phyloP scores from a whole-genome alignment of 2,888 invertebrate species.

The Lamellibrachia satsuma region DNA sequence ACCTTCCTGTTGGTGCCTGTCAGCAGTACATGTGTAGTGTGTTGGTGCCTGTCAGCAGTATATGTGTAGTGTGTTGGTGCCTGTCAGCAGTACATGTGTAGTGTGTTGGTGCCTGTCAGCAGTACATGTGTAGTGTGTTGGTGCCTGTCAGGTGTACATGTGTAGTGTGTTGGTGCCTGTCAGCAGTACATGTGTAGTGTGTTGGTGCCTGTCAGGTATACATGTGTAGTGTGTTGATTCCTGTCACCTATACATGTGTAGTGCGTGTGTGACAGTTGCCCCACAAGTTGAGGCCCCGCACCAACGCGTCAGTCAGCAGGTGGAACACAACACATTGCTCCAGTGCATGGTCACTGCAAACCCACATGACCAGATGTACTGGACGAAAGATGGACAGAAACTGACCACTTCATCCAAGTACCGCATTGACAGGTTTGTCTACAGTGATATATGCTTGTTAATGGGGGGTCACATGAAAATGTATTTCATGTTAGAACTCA shows the following conservation, averaged over 20 bases:
- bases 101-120: background rate
- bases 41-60: background rate
- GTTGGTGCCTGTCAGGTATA: background rate
- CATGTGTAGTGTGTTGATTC: background rate
- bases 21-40: background rate
- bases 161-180: background rate
- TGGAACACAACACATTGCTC: background rate
- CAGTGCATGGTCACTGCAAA: background rate
- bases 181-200: background rate
- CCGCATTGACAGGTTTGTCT: background rate
- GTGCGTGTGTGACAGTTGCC: background rate
- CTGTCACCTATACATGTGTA: background rate
- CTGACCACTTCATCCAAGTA: background rate
- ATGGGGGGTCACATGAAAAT: too few species aligned
- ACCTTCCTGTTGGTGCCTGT: background rate
- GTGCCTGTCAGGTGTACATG: background rate
- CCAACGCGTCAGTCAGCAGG: background rate
- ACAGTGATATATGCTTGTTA: background rate
- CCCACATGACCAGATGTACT: background rate
- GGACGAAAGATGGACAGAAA: background rate
- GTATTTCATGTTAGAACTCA: too few species aligned
- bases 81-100: background rate
- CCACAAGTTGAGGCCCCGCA: background rate
- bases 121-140: background rate
- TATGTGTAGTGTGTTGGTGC: background rate